Conservation (phyloP, 2,888 invertebrate species). For the Polyommatus iphigenia region DNA sequence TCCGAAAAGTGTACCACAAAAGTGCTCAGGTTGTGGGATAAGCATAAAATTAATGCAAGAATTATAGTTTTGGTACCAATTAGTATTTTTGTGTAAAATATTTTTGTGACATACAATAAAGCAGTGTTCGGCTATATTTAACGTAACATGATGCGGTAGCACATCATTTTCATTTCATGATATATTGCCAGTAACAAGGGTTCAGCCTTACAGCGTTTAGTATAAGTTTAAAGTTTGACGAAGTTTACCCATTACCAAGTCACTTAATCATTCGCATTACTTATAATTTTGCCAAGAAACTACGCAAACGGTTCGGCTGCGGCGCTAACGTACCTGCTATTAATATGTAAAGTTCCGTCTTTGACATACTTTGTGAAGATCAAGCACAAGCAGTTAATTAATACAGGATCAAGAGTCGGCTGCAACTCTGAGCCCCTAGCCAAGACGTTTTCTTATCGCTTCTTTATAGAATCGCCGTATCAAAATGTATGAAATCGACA, state of each 20-base stretch:
- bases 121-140: neutral
- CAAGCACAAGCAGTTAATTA: neutral
- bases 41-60: neutral
- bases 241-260: constrained; percentile 71
- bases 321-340: neutral
- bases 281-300: constrained; percentile 35
- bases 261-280: constrained; percentile 70
- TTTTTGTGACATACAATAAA: neutral
- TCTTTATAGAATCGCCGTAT: too few relatives aligned
- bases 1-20: too few relatives aligned
- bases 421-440: neutral
- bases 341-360: constrained; percentile 3
- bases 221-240: constrained; percentile 56
- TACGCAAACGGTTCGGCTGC: neutral
- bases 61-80: neutral
- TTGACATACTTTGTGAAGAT: neutral
- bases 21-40: too few relatives aligned
- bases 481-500: too few relatives aligned
- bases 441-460: too few relatives aligned
- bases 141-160: neutral
- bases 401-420: constrained; percentile 1
- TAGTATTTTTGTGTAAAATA: neutral
- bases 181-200: constrained; percentile 21
- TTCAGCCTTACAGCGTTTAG: constrained; percentile 25
- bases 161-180: constrained; percentile 4